Base-by-base conservation (phyloP, 2,888 invertebrate genomes). In the Cordilura impudica region DNA sequence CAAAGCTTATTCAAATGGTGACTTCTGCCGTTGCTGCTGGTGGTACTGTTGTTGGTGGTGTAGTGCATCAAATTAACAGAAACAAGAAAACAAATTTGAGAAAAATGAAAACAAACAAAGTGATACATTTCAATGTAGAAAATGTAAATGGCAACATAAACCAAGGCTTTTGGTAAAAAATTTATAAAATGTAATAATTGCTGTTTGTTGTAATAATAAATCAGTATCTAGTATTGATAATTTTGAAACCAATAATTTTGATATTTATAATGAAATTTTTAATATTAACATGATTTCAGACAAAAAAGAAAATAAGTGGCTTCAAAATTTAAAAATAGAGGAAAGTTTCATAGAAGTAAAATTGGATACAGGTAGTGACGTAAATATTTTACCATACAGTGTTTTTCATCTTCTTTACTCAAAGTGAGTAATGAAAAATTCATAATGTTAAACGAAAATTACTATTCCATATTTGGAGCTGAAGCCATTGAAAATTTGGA, bases 211-310 rank as follows among this genome's bases (percentile, higher is more conserved):
- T 58, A 58, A 58, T 39, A 35, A 58, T 2, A 58, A 39, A 58
- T 21, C 18, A n/a, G 39, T 58, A 39, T 58, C 56, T 35, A 29
- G 10, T 49, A 47, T 63, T 18, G 31, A 63, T 10, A 18, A 63
- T 47, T 16, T 63, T 49, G 18, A 63, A 31, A 31, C 16, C 19
- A 8, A 31, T 31, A 31, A 31, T n/a, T n/a, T n/a, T n/a, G n/a
- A n/a, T n/a, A n/a, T n/a, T n/a, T 7, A 60, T 60, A 26, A 60
- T 18, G 63, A 49, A 8, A 47, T 61, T 45, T 61, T 61, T 60
- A 45, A 26, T 45, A 10, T 54, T 16, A 35, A 56, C 19, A 56
- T 35, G 56, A 56, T 56, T 56, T 56, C 56, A 31, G 56, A 61
- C 29, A 61, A 61, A 47, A 26, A 29, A 14, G 23, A 47, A 7